Base-by-base conservation (phyloP, 2,113 vertebrate species). In the Microtus ochrogaster region DNA sequence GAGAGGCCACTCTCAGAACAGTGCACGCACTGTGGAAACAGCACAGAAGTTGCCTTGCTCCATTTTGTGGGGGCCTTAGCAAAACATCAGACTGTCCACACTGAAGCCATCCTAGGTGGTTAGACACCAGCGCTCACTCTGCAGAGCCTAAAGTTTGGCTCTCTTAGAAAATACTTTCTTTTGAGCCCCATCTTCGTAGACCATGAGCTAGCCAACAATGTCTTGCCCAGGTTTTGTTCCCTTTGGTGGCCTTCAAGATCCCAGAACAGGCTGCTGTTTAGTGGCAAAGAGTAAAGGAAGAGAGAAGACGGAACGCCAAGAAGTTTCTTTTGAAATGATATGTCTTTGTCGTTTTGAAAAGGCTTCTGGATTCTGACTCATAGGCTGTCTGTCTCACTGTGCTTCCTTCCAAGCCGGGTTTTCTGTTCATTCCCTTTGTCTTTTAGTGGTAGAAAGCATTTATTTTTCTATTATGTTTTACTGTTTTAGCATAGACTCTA, bases 261-360 rank as follows among this genome's bases (percentile, higher is more conserved):
- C 44, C 73, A 65, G 13, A 55, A 1, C 39, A 52, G 26, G 5
- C 73, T 91, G 63, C 58, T 76, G 5, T 7, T 65, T 44, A 16
- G 36, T 94, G 58, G 58, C 44, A 92, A 96, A n/a, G 30, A n/a
- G 22, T 61, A 11, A n/a, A 93, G 21, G 39, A 89, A 92, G 73
- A 36, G 94, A 89, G 11, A 49, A 91, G 41, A 81, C 16, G 33
- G 26, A 79, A 73, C 52, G 24, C 33, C 26, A n/a, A n/a, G 49
- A 44, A 26, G 12, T 84, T 63, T 92, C 24, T 72, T 49, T 79
- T 66, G 66, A 73, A 77, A 70, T 16, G 5, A 1, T 3, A 21
- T 17, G 7, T 28, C 61, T 39, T 78, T 8, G 19, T 83, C 73
- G 3, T 79, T 90, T 28, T 49, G 5, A 55, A 19, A 1, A 55